Evolutionary conservation across 2,797 vertebrate genomes (phyloP), one percentile per base, ranked within the genome.

Genomic region (Falco concolor): DNA sequence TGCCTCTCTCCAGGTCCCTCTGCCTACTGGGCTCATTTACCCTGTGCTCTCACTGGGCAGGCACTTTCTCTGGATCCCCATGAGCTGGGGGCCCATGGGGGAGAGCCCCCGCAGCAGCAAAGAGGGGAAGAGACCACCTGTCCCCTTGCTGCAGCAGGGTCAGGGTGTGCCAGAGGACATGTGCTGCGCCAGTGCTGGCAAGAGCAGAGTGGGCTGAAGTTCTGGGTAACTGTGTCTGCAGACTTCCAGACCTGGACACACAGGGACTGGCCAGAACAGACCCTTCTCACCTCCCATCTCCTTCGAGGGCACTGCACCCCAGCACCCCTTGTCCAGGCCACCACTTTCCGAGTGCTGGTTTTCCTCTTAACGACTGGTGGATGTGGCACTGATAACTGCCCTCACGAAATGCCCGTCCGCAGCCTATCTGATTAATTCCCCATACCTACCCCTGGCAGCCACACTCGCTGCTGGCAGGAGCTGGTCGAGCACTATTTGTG

Each of bases 391-490:
- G 69, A 57, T 38, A 75, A 73, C 2, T 36, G 84, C 54, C 68
- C 92, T 45, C 27, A 12, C 13, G 20, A 84, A 94, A 75, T 9
- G 81, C 87, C 75, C 3, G 1, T 25, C 75, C 79, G 82, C 70
- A 90, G 88, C 60, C 14, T 4, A 77, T 67, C 78, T 83, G 79
- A 84, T 92, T 81, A 85, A 74, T 57, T 94, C 32, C 24, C 57
- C 59, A 22, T 34, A 44, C 24, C 0, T 36, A 63, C 50, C 72
- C 91, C 91, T 59, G 61, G 92, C 84, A 96, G 90, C 60, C 57
- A 9, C 89, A 90, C 93, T 3, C 79, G 83, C 91, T 93, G 82
- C 92, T 89, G 91, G 92, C 79, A 88, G 81, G 75, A 92, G 89
- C 72, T 68, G 75, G 84, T 27, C 6, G 27, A 90, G 82, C 73